These are phyloP conservation scores for Microtus oregoni DNA, from an alignment of 2,113 vertebrate genomes.

Conservation along the genomic window DNA sequence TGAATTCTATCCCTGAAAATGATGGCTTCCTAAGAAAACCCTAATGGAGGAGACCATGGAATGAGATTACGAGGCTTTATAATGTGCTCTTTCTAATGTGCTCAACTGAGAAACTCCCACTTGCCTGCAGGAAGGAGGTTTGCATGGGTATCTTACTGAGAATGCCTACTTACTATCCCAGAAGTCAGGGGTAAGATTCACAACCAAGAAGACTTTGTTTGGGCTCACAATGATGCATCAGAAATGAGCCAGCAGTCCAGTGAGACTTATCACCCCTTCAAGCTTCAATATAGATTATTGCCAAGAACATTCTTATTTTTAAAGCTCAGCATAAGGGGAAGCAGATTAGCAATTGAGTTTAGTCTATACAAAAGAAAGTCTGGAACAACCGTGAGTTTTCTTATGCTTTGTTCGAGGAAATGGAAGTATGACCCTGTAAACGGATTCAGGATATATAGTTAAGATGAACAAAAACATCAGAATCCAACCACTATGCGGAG, in stretches of 20 bases:
- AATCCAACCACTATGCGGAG: not conserved
- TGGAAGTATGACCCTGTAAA: slow-evolving; percentile 7
- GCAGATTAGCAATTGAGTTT: slow-evolving; percentile 77
- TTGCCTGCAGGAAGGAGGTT: not conserved
- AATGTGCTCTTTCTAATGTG: not conserved
- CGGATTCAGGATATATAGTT: not conserved
- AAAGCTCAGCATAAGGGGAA: slow-evolving; percentile 81
- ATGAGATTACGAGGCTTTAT: not conserved
- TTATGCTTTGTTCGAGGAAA: slow-evolving; percentile 61
- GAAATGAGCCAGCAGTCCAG: slow-evolving; percentile 80
- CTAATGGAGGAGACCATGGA: not conserved
- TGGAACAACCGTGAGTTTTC: slow-evolving; percentile 63
- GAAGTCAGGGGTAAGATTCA: slow-evolving; percentile 74
- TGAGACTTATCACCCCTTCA: slow-evolving; percentile 82
- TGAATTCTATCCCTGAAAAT: slow-evolving; percentile 51
- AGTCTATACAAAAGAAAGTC: slow-evolving; percentile 79
- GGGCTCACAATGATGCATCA: slow-evolving; percentile 74
- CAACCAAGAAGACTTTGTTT: slow-evolving; percentile 79
- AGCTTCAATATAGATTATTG: slow-evolving; percentile 80
- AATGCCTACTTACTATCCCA: slow-evolving; percentile 53
- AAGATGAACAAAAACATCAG: not conserved
- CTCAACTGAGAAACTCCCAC: slow-evolving; percentile 13
- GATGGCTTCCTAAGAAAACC: not conserved
- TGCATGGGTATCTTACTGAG: slow-evolving; percentile 56
- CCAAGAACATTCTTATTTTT: slow-evolving; percentile 83